Base-by-base conservation (phyloP, 1,140 invertebrate genomes). In the Neomicropteryx cornuta region DNA sequence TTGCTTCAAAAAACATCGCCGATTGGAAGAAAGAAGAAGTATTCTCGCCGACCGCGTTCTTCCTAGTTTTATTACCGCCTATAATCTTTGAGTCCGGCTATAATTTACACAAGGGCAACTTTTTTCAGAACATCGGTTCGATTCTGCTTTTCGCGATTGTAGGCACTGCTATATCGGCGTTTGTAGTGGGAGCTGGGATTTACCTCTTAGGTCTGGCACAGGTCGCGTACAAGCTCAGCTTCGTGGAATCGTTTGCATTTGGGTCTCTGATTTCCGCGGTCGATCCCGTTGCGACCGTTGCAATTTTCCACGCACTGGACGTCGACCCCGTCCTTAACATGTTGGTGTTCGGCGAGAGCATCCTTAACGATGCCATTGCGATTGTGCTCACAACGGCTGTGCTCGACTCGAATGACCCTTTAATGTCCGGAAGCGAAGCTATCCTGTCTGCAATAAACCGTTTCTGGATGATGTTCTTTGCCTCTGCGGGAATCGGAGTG, bases 31-130 rank as follows among this genome's bases (percentile, higher is more conserved):
- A 92, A 65, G 92, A 97, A 63, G 94, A 97, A 68, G 87, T 92
- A 1, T 95, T 98, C 52, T 92, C 90, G 10, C 94, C 94, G 0
- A 98, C 92, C 32, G 87, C 92, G 6, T 99, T 99, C 58, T 99
- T 99, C 52, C 70, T 98, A 30, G 86, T 98, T 1, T 70, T 98
- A 1, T 58, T 99, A n/a, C 95, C 95, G 4, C 95, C 95, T 1
- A 99, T 98, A 30, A 97, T 99, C 47, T 97, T 97, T 73, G 95
- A 99, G 67, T 96, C 92, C 3, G 95, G 95, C 3, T 98, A 97
- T 56, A 97, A 97, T 76, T 73, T 98, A 32, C 94, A 97, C 53
- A 97, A 97, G 64, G 93, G 94, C 35, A 97, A 98, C 56, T 99
- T 98, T 56, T 97, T 98, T 60, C 92, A 96, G 68, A 97, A 97